Conservation (phyloP, 2,797 vertebrate species). For the Falco naumanni region DNA sequence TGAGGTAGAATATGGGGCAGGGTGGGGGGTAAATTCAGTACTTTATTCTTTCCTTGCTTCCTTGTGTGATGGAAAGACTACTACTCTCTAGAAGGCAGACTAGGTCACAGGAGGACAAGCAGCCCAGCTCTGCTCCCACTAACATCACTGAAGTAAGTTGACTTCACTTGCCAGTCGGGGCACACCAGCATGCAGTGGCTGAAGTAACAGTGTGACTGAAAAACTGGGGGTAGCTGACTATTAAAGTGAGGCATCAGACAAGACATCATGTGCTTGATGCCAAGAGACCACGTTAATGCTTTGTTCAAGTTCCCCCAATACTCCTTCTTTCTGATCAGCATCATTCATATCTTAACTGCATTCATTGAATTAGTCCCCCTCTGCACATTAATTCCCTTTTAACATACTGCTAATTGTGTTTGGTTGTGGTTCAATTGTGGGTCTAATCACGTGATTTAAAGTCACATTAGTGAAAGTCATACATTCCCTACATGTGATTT, state of each 20-base stretch:
- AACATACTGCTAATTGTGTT: not conserved
- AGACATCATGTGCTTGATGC: not conserved
- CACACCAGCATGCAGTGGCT: rapidly evolving
- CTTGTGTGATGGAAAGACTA: not conserved
- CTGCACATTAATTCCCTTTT: not conserved
- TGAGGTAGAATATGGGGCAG: not conserved
- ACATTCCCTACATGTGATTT: not conserved
- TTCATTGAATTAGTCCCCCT: not conserved
- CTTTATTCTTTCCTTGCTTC: not conserved
- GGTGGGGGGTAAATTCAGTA: not conserved
- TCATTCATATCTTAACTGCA: not conserved
- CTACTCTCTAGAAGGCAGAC: not conserved
- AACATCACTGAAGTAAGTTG: not conserved
- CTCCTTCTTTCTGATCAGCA: not conserved
- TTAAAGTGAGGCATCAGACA: not conserved
- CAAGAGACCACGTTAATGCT: not conserved
- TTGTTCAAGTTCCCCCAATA: not conserved
- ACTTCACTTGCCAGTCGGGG: not conserved
- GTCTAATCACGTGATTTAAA: not conserved
- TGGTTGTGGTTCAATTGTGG: not conserved
- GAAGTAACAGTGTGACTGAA: not conserved
- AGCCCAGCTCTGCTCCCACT: not conserved
- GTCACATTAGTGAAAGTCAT: not conserved
- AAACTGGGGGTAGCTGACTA: not conserved
- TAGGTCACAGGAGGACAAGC: not conserved